Percentiles rank a stretch among this genome's conserved stretches.
These are phyloP conservation scores for Camponotus floridanus DNA, from an alignment of 1,140 invertebrate genomes.

Conservation along the genomic window DNA sequence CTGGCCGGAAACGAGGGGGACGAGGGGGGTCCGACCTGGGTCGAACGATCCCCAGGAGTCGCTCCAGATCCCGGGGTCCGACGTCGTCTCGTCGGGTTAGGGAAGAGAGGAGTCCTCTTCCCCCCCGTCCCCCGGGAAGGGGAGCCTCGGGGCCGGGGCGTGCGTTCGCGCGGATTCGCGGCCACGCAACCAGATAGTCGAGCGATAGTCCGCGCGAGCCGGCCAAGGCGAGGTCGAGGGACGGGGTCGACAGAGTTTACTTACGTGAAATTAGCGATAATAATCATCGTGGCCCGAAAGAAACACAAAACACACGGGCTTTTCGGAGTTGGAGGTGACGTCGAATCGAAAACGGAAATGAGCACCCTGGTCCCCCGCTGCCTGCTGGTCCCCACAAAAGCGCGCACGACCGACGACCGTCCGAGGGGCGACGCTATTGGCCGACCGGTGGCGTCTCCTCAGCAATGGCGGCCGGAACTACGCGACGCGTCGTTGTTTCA, in stretches of 20 bases:
- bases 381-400: neutral
- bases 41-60: no score
- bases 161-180: constrained; percentile 74
- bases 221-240: no score
- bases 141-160: constrained; percentile 27
- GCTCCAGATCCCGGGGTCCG: no score
- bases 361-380: constrained; percentile 61
- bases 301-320: constrained; percentile 83
- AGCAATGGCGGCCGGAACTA: neutral
- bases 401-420: constrained; percentile 11
- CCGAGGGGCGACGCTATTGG: constrained; percentile 40
- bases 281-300: constrained; percentile 84
- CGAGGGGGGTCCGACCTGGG: no score
- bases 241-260: constrained; percentile 63
- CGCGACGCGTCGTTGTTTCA: constrained; percentile 42
- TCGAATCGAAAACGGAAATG: constrained; percentile 83
- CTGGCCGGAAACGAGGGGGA: no score
- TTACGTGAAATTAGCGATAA: constrained; percentile 84
- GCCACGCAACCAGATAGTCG: constrained; percentile 67
- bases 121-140: no score
- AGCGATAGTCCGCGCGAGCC: constrained; percentile 71
- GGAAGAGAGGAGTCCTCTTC: no score
- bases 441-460: neutral
- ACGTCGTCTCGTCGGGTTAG: neutral
- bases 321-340: constrained; percentile 81